phyloP scores from a whole-genome alignment of 2,113 vertebrate genomes.

The Oenanthe melanoleuca region DNA sequence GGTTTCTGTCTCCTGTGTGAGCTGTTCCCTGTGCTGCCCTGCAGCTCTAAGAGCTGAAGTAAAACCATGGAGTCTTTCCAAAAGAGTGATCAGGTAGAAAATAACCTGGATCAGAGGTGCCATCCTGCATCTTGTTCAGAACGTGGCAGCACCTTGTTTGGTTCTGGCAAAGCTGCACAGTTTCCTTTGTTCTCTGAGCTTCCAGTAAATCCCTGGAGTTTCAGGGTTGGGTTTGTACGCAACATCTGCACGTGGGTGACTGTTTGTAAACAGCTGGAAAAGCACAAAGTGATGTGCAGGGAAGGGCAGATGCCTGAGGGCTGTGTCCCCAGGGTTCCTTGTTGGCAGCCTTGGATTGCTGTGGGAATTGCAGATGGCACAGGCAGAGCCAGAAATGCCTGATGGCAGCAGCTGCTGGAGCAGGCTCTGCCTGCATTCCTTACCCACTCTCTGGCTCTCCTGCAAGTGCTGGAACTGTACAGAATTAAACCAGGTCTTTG shows the following conservation, averaged over 20 bases:
- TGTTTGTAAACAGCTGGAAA: not conserved
- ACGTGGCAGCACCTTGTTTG: rapidly evolving
- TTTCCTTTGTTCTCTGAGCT: not conserved
- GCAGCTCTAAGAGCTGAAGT: not conserved
- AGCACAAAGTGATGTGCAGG: not conserved
- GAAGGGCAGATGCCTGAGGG: not conserved
- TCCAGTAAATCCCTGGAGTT: not conserved
- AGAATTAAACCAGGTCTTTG: not conserved
- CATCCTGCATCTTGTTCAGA: rapidly evolving
- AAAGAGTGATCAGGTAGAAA: not conserved
- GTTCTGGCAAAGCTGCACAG: not conserved
- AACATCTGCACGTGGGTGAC: not conserved
- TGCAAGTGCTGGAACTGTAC: not conserved
- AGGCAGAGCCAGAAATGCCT: not conserved
- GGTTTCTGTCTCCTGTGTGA: not conserved
- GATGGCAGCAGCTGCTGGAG: not conserved
- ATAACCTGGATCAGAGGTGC: not conserved
- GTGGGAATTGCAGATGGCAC: not conserved
- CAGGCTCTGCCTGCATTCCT: not conserved
- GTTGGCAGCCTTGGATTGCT: not conserved
- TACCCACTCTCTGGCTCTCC: not conserved
- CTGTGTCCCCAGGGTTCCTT: not conserved
- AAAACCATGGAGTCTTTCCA: not conserved
- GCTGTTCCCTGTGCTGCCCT: not conserved
- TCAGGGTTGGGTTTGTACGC: not conserved